phyloP scores from a whole-genome alignment of 2,888 invertebrate genomes.

The Drosophila robusta region DNA sequence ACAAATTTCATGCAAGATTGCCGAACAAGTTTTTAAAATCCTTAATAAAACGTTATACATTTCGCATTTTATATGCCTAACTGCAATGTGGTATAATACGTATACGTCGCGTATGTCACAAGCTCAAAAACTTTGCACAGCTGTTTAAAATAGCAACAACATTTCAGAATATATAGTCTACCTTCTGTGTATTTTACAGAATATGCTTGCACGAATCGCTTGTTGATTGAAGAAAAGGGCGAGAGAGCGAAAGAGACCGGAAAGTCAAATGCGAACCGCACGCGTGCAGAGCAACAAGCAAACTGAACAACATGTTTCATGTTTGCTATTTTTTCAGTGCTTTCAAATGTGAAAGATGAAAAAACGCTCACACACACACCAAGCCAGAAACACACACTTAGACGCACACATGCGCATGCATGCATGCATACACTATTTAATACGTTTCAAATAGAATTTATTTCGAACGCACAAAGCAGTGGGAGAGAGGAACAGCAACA shows the following conservation, averaged over 20 bases:
- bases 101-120: constrained; percentile 62
- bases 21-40: constrained; percentile 25
- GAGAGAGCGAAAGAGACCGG: constrained; percentile 1
- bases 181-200: constrained; percentile 61
- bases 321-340: constrained; percentile 73
- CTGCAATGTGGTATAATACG: constrained; percentile 54
- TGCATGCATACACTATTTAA: constrained; percentile 72
- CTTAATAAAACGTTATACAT: constrained; percentile 27
- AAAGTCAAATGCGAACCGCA: constrained; percentile 66
- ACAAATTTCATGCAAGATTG: constrained; percentile 49
- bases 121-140: constrained; percentile 64
- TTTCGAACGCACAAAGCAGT: constrained; percentile 59
- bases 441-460: constrained; percentile 71
- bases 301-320: constrained; percentile 80
- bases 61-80: constrained; percentile 17
- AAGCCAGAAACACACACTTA: constrained; percentile 14
- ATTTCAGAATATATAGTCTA: constrained; percentile 58
- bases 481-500: constrained; percentile 29
- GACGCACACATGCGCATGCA: constrained; percentile 24
- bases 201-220: constrained; percentile 16
- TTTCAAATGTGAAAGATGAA: constrained; percentile 71
- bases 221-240: constrained; percentile 1
- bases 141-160: constrained; percentile 64
- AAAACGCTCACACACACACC: constrained; percentile 44
- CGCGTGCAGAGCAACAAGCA: constrained; percentile 80